Percentiles rank a stretch among this genome's conserved stretches.
Evolutionary conservation across 2,888 invertebrate species (phyloP).

Genomic region (Drosophila setosimentum): DNA sequence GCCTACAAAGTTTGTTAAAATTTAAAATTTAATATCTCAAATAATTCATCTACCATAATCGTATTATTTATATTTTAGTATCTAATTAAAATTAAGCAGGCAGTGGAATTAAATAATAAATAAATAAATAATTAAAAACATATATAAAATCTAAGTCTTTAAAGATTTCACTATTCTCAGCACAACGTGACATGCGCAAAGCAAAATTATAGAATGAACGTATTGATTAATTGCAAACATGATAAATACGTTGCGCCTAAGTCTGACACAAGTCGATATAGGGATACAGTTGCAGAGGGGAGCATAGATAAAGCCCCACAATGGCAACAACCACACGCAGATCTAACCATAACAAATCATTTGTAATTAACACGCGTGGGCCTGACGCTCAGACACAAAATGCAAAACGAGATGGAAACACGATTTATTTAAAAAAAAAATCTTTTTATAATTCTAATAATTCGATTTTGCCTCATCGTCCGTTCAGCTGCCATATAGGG

Average conservation of each 20-base stretch:
- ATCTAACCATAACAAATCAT: slow-evolving; percentile 74
- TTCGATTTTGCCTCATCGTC: slow-evolving; percentile 71
- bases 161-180: slow-evolving; percentile 21
- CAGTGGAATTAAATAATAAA: background rate
- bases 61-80: background rate
- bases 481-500: slow-evolving; percentile 68
- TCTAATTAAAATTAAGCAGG: background rate
- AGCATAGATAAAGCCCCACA: slow-evolving; percentile 64
- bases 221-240: slow-evolving; percentile 79
- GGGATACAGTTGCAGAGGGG: slow-evolving; percentile 26
- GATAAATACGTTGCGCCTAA: slow-evolving; percentile 77
- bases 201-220: slow-evolving; percentile 44
- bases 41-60: background rate
- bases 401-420: slow-evolving; percentile 38
- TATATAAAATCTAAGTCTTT: background rate
- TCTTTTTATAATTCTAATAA: slow-evolving; percentile 31
- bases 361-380: slow-evolving; percentile 81
- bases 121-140: background rate
- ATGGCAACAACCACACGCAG: slow-evolving; percentile 65
- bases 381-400: slow-evolving; percentile 44
- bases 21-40: background rate
- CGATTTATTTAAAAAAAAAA: slow-evolving; percentile 27
- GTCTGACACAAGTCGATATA: slow-evolving; percentile 69
- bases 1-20: background rate
- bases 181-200: slow-evolving; percentile 26